phyloP scores from a whole-genome alignment of 2,797 vertebrate genomes.

The Acanthiza pusilla region DNA sequence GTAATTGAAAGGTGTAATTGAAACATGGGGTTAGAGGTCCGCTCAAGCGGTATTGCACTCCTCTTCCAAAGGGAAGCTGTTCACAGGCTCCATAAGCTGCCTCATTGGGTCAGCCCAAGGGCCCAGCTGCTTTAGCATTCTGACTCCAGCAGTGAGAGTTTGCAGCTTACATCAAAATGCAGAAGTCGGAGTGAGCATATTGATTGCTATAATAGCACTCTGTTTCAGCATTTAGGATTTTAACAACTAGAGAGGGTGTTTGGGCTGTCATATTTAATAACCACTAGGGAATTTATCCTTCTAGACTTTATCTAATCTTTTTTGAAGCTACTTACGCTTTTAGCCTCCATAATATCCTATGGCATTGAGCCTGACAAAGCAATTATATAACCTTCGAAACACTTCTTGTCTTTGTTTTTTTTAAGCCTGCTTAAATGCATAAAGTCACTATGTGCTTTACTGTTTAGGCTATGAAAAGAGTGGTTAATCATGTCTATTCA shows the following conservation, averaged over 20 bases:
- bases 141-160: neutral
- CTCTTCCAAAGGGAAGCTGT: neutral
- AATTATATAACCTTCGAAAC: neutral
- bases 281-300: neutral
- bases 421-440: neutral
- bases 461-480: neutral
- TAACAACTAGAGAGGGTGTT: neutral
- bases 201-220: neutral
- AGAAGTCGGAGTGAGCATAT: neutral
- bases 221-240: neutral
- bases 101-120: neutral
- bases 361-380: neutral
- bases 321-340: neutral
- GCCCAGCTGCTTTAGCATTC: neutral
- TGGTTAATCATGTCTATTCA: neutral
- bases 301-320: neutral
- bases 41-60: fast-evolving
- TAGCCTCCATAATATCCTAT: neutral
- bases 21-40: neutral
- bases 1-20: neutral
- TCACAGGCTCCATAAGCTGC: neutral
- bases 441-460: neutral
- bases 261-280: slow-evolving; percentile 3
- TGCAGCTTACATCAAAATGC: neutral
- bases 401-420: neutral